Evolutionary conservation across 2,113 vertebrate species (phyloP).

Genomic region (Reinhardtius hippoglossoides): DNA sequence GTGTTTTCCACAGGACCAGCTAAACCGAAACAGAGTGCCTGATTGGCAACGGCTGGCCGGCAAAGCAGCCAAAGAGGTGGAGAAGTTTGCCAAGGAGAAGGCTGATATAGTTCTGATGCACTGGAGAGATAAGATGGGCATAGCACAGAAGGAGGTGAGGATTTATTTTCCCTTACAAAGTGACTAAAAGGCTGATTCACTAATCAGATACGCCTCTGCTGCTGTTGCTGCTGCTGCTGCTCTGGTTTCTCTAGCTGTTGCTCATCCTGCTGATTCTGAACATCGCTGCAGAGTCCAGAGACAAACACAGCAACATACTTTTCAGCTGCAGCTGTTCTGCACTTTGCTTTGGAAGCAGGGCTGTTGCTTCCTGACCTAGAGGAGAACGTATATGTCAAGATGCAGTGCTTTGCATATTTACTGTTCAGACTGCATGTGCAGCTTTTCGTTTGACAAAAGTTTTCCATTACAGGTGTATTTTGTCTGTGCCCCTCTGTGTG

Average conservation of each 20-base stretch:
- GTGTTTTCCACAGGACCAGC: conserved; percentile 88
- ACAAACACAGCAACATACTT: conserved; percentile 12
- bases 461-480: background rate
- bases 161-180: background rate
- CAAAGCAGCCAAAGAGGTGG: conserved; percentile 98
- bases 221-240: conserved; percentile 18
- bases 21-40: conserved; percentile 94
- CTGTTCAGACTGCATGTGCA: conserved; percentile 2
- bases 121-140: conserved; percentile 99
- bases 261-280: conserved; percentile 43
- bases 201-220: conserved; percentile 6
- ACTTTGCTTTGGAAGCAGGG: conserved; percentile 42
- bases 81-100: conserved; percentile 99
- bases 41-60: conserved; percentile 98
- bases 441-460: background rate
- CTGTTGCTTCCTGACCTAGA: conserved; percentile 10
- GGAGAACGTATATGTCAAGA: background rate
- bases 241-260: conserved; percentile 10
- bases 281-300: conserved; percentile 13
- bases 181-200: background rate
- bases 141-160: conserved; percentile 97
- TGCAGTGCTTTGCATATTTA: background rate
- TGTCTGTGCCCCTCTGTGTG: background rate
- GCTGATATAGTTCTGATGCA: conserved; percentile 96
- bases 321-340: conserved; percentile 22